phyloP scores from a whole-genome alignment of 2,888 invertebrate species.

The Caenorhabditis macrosperma region DNA sequence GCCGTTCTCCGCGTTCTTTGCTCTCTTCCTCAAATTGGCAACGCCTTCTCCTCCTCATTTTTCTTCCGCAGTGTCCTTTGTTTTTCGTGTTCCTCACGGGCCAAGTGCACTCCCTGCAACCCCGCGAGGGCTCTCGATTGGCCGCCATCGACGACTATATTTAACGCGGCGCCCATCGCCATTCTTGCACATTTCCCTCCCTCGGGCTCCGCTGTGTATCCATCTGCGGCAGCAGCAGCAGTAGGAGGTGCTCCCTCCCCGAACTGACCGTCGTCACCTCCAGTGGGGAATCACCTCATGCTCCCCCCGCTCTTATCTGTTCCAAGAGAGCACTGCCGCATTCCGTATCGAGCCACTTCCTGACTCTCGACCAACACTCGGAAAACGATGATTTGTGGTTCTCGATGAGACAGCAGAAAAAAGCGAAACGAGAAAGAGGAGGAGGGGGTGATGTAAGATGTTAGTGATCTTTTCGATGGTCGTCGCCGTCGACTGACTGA shows the following conservation, averaged over 20 bases:
- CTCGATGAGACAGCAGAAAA: constrained; percentile 16
- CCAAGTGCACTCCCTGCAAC: constrained; percentile 13
- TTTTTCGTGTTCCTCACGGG: constrained; percentile 4
- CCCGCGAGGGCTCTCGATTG: too few species aligned
- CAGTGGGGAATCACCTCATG: constrained; percentile 45
- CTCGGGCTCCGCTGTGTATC: neutral
- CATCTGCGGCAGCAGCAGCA: neutral
- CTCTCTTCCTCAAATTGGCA: neutral
- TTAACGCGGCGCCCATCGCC: neutral
- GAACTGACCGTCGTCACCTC: constrained; percentile 18
- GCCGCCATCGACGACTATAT: constrained; percentile 27
- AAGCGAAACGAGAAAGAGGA: constrained; percentile 3
- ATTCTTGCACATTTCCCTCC: neutral
- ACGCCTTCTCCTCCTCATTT: constrained; percentile 1
- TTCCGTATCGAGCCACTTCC: constrained; percentile 53
- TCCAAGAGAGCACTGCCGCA: constrained; percentile 46
- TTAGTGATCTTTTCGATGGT: constrained; percentile 48
- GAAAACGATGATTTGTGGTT: constrained; percentile 54
- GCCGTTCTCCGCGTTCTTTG: neutral
- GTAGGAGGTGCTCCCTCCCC: neutral
- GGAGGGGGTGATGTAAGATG: constrained; percentile 48
- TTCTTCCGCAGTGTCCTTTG: constrained; percentile 14
- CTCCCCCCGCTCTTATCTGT: constrained; percentile 5
- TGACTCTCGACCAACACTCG: constrained; percentile 45
- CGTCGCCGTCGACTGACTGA: constrained; percentile 38